phyloP scores from a whole-genome alignment of 2,113 vertebrate species.

The Paradoxurus hermaphroditus region DNA sequence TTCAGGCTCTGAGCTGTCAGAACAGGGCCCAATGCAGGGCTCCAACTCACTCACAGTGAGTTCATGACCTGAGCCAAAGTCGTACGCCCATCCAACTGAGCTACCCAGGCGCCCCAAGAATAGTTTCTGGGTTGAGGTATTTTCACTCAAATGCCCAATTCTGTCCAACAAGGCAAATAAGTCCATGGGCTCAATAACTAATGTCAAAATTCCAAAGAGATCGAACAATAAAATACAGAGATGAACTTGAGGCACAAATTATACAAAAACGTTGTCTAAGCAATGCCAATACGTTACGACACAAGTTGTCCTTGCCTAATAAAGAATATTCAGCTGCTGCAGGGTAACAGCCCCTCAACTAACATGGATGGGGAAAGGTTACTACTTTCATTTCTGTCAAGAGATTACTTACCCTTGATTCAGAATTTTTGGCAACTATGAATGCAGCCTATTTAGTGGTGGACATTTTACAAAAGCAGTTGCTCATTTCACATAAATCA shows the following conservation, averaged over 20 bases:
- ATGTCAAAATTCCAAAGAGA: constrained; percentile 50
- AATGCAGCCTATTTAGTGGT: background rate
- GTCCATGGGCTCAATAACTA: background rate
- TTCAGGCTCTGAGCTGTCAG: too few species aligned
- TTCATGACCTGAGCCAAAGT: too few species aligned
- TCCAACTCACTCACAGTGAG: too few species aligned
- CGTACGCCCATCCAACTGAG: too few species aligned
- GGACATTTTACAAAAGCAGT: constrained; percentile 17
- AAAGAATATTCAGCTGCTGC: background rate
- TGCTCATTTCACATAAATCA: constrained; percentile 14
- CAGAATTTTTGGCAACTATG: background rate
- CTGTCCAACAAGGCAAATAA: constrained; percentile 39
- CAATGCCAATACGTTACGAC: background rate
- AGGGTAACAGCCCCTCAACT: background rate
- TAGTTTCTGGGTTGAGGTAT: constrained; percentile 17
- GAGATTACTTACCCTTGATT: constrained; percentile 5
- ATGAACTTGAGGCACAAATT: background rate
- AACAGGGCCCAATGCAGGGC: too few species aligned
- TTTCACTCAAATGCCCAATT: constrained; percentile 48
- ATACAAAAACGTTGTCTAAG: background rate
- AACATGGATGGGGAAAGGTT: background rate
- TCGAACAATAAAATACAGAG: constrained; percentile 47
- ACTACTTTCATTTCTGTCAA: background rate
- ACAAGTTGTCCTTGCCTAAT: background rate
- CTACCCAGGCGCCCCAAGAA: background rate